phyloP scores from a whole-genome alignment of 1,140 invertebrate genomes.

The Anoplolepis gracilipes region DNA sequence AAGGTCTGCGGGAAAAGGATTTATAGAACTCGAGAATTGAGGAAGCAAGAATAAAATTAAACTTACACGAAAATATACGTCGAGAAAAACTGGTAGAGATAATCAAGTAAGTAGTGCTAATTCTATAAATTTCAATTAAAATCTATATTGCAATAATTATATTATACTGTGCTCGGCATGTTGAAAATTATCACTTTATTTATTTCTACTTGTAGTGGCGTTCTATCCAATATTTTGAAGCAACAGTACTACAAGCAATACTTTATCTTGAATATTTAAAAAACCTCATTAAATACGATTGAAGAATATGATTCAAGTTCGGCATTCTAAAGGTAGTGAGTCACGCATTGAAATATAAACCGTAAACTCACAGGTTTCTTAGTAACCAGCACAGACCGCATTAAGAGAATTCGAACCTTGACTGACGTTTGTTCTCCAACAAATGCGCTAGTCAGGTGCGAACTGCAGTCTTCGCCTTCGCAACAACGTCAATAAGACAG shows the following conservation, averaged over 20 bases:
- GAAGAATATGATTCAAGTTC: background rate
- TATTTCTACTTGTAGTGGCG: background rate
- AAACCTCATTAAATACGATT: background rate
- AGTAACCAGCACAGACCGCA: background rate
- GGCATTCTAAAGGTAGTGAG: background rate
- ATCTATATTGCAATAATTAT: constrained; percentile 11
- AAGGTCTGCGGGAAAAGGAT: background rate
- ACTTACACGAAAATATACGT: too few species aligned
- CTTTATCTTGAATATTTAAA: background rate
- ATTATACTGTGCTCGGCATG: background rate
- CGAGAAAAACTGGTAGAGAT: background rate
- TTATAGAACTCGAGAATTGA: background rate
- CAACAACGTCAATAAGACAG: constrained; percentile 19
- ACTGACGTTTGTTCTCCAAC: constrained; percentile 24
- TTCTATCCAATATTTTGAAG: background rate
- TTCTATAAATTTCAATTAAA: background rate
- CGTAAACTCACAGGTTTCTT: background rate
- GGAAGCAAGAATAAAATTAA: background rate
- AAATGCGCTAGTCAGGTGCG: constrained; percentile 42
- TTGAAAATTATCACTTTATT: background rate
- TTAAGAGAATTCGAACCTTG: constrained; percentile 48
- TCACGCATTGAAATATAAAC: background rate
- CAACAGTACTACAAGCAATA: background rate
- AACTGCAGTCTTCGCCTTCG: constrained; percentile 28
- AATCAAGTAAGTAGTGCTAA: background rate